Evolutionary conservation across 1,140 invertebrate species (phyloP), one percentile per base, ranked within the genome.

Genomic region (Drosophila equinoxialis): DNA sequence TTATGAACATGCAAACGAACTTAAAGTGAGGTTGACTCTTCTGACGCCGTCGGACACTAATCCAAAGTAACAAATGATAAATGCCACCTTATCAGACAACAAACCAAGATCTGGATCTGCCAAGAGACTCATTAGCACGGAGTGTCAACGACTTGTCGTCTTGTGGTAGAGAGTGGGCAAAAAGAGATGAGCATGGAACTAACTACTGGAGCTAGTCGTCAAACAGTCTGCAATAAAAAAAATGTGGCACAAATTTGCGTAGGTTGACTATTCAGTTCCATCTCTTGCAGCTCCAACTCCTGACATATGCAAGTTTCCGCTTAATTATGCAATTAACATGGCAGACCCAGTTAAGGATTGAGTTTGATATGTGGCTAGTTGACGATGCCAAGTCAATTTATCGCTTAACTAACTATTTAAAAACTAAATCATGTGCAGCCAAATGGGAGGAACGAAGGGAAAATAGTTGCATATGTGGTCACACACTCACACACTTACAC

Each of bases 301-400:
- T 48, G 54, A 30, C 73, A 68, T 57, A 45, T 74, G 48, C 67
- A 70, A 68, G 66, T 59, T 72, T 71, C 67, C 67, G 71, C 80
- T 89, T 89, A 87, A 87, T 87, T 87, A 89, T 77, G 71, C 77
- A 87, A 89, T 87, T 87, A 87, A 84, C 71, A 66, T 67, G 79
- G 64, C 68, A 65, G 69, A 48, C 68, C 45, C 45, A 66, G 57
- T 74, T 82, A 72, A 69, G 82, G 72, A 82, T 65, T 63, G 62
- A 57, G 30, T 57, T 76, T 70, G 67, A 81, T 64, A 74, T 65
- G 70, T 74, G 73, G 63, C 66, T 69, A 83, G 70, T 79, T 77
- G 74, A 77, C 66, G 71, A 57, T 66, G 70, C 71, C 70, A 71
- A 87, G 84, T 72, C 84, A 87, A 84, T 87, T 87, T 89, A 84